Evolutionary conservation across 2,888 invertebrate species (phyloP).

Genomic region (Boloria selene): DNA sequence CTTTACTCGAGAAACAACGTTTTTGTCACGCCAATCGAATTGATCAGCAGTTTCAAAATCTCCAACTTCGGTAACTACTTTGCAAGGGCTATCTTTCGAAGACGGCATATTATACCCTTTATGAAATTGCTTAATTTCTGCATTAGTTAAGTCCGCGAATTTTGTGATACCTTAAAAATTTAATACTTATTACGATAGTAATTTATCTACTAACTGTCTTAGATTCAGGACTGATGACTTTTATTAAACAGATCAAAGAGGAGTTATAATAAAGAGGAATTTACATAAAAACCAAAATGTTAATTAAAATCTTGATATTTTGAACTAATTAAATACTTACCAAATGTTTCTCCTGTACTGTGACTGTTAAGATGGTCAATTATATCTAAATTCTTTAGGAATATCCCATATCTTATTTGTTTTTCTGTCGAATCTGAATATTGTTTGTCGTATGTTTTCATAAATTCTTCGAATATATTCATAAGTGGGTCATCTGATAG

Average conservation of each 20-base stretch:
- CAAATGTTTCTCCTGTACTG: conserved; percentile 29
- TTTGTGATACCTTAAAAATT: conserved; percentile 31
- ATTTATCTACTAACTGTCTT: no score
- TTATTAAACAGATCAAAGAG: no score
- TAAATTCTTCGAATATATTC: conserved; percentile 35
- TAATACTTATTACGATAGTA: no score
- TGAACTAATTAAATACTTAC: no score
- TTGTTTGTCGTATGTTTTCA: conserved; percentile 30
- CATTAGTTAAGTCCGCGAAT: conserved; percentile 40
- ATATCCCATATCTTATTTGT: conserved; percentile 83
- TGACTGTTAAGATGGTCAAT: conserved; percentile 35
- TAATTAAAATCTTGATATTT: no score
- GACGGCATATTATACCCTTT: background rate
- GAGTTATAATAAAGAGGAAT: no score
- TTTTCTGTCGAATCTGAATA: conserved; percentile 83
- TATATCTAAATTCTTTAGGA: conserved; percentile 33
- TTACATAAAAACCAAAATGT: no score
- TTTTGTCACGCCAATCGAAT: conserved; percentile 87
- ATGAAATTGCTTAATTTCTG: conserved; percentile 31
- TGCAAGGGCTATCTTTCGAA: conserved; percentile 34
- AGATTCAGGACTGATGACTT: no score
- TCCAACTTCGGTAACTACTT: background rate
- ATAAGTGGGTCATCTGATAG: conserved; percentile 23
- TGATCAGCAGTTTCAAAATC: background rate
- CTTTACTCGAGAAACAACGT: conserved; percentile 90